Base-by-base conservation (phyloP, 2,113 vertebrate species). In the Hippocampus abdominalis region DNA sequence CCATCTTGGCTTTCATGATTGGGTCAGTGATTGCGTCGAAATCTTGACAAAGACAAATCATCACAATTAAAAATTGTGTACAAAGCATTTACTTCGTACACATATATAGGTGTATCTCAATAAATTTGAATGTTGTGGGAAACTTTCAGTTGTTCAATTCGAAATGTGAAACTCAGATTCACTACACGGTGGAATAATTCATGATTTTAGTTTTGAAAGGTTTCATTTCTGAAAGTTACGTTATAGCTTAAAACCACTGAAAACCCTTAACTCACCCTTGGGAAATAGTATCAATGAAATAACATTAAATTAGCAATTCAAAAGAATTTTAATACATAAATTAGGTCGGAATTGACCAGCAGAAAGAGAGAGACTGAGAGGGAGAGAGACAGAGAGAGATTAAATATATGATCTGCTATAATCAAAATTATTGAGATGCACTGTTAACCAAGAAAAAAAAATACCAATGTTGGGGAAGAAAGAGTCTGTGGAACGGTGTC, bases 1-100 rank as follows among this genome's bases (percentile, higher is more conserved):
- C 97, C 96, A 99, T 99, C 91, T 99, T 99, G 68, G 97, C 97
- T 89, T 99, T 99, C 96, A 98, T 98, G 75, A 99, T 99, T 21
- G 97, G 97, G 84, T 99, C 97, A 12, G 95, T 96, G 81, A 99
- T 98, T 13, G 96, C 90, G 87, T 99, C 97, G 73, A 99, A 98
- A 91, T 99, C 97, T 99, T 78, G 21, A 90, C 3, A 67, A 67
- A 36, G 8, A 64, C 39, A 56, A 66, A 25, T 40, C 12, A 61
- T 39, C 3, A 40, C 11, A 27, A 46, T 64, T 23, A 18, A 0
- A 64, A 64, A 25, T 44, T 3, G 11, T 25, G 10, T 29, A 29
- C 5, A 59, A 59, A 36, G 32, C 57, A 60, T 32, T 54, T 11
- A 54, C 9, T 54, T 3, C 8, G 27, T 60, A 60, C 27, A 20